phyloP scores from a whole-genome alignment of 2,888 invertebrate species.

The Ferrisia virgata region DNA sequence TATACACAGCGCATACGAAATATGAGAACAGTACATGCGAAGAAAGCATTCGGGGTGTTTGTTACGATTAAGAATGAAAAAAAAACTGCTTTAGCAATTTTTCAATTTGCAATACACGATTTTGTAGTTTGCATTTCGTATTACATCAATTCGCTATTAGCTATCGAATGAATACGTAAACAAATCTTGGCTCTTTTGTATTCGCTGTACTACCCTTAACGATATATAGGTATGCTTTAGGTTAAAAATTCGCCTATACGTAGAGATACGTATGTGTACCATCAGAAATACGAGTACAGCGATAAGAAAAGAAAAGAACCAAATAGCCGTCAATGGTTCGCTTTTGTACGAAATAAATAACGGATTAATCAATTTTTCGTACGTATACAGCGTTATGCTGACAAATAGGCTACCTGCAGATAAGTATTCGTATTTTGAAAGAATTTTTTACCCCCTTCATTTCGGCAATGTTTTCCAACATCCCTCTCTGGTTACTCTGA shows the following conservation, averaged over 20 bases:
- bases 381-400: too few species aligned
- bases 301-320: background rate
- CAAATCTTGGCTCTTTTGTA: conserved; percentile 6
- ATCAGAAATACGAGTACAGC: background rate
- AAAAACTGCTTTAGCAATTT: background rate
- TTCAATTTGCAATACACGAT: background rate
- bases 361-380: background rate
- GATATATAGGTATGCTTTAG: background rate
- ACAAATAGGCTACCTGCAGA: background rate
- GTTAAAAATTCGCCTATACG: background rate
- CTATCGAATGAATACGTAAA: conserved; percentile 2
- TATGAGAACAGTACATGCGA: too few species aligned
- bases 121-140: conserved; percentile 17
- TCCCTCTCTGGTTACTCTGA: too few species aligned
- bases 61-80: background rate
- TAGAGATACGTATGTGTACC: too few species aligned
- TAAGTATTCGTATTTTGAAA: background rate
- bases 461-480: too few species aligned
- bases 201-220: background rate
- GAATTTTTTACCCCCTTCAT: too few species aligned
- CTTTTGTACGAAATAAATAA: background rate
- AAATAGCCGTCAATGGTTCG: background rate
- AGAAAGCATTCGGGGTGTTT: background rate
- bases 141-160: conserved; percentile 27
- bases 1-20: too few species aligned